A percentile compares a stretch with the other conserved stretches of the same genome.
phyloP scores from a whole-genome alignment of 2,888 invertebrate genomes.

The Lepidonotus clava region DNA sequence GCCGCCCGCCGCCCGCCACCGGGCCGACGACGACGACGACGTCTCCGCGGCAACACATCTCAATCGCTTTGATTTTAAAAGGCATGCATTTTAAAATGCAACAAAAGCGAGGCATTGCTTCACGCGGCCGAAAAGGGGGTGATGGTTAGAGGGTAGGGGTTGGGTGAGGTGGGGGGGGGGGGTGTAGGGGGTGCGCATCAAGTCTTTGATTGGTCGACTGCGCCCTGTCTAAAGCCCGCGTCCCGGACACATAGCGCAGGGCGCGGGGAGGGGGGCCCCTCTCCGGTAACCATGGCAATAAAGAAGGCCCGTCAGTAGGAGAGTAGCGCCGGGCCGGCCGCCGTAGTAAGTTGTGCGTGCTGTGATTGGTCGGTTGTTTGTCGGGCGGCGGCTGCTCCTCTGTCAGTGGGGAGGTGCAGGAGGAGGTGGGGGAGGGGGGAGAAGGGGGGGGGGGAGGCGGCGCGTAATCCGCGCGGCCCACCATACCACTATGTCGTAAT shows the following conservation, averaged over 20 bases:
- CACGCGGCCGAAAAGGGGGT: not conserved
- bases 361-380: constrained; percentile 49
- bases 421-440: not conserved
- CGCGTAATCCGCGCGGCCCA: not conserved
- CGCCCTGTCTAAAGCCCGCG: constrained; percentile 6
- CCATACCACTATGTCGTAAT: constrained; percentile 44
- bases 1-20: not conserved
- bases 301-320: constrained; percentile 35
- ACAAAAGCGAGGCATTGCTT: constrained; percentile 45
- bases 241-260: not conserved
- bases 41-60: constrained; percentile 31
- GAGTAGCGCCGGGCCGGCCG: not conserved
- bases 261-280: not conserved
- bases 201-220: constrained; percentile 49
- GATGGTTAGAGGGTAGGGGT: not conserved
- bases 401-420: constrained; percentile 12
- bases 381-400: not conserved
- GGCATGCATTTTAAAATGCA: constrained; percentile 45
- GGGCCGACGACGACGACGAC: not conserved
- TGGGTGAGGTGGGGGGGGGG: not conserved
- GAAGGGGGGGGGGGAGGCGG: not conserved
- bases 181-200: constrained; percentile 13
- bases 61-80: constrained; percentile 41
- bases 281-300: constrained; percentile 42
- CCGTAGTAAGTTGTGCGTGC: constrained; percentile 40